Percentiles rank a stretch among this genome's conserved stretches.
Evolutionary conservation across 2,113 vertebrate species (phyloP).

Genomic region (Naja naja): DNA sequence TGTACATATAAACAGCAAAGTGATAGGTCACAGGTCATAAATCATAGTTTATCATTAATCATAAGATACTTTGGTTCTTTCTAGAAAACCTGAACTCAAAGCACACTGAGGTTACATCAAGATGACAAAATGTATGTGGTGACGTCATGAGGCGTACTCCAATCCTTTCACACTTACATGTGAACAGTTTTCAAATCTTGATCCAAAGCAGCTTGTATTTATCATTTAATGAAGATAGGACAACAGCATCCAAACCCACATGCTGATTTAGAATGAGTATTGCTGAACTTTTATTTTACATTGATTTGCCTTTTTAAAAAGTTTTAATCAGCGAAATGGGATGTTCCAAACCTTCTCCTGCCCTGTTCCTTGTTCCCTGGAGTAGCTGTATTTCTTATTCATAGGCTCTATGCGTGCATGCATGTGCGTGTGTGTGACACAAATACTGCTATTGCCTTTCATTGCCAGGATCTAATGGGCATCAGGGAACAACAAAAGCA

Average conservation of each 20-base stretch:
- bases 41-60: neutral
- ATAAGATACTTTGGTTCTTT: neutral
- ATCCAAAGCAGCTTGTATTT: neutral
- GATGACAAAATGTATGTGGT: neutral
- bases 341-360: neutral
- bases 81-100: neutral
- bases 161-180: neutral
- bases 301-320: neutral
- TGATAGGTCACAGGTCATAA: neutral
- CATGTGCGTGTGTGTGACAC: neutral
- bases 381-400: neutral
- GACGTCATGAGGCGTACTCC: neutral
- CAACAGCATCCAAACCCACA: neutral
- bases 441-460: neutral
- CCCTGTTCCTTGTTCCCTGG: neutral
- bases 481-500: neutral
- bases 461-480: neutral
- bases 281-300: neutral
- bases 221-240: neutral
- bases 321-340: neutral
- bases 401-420: neutral
- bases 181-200: neutral
- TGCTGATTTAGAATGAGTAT: neutral
- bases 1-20: neutral
- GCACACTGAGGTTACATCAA: neutral